Evolutionary conservation across 2,113 vertebrate species (phyloP).

Genomic region (Pavo muticus): DNA sequence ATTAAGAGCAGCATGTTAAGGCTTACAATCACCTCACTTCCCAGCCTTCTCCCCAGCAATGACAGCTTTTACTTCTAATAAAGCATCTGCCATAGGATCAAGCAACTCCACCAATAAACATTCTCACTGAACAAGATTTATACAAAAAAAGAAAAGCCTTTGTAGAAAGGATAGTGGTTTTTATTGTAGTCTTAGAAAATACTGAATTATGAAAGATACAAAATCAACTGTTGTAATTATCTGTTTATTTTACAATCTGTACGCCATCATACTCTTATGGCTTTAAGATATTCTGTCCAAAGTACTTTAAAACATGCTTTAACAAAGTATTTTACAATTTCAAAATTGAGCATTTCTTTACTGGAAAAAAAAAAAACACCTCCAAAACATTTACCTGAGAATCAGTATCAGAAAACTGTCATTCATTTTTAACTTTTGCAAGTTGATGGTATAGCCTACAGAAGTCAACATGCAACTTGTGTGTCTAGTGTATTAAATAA

Average conservation of each 20-base stretch:
- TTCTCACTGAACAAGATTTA: conserved; percentile 30
- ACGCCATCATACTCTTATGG: conserved; percentile 74
- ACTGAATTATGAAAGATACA: conserved; percentile 80
- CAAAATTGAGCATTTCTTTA: conserved; percentile 74
- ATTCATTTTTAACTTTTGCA: conserved; percentile 55
- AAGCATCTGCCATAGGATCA: background rate
- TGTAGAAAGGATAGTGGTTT: conserved; percentile 78
- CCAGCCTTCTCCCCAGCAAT: background rate
- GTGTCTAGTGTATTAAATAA: conserved; percentile 56
- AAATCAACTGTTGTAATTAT: conserved; percentile 76
- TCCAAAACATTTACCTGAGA: conserved; percentile 82
- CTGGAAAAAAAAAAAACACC: conserved; percentile 35
- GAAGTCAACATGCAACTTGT: conserved; percentile 62
- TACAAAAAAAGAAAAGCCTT: conserved; percentile 75
- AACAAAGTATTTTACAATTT: conserved; percentile 81
- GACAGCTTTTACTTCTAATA: background rate
- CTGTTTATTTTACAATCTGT: conserved; percentile 79
- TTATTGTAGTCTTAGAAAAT: conserved; percentile 83
- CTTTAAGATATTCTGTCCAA: conserved; percentile 73
- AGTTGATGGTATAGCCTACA: conserved; percentile 58
- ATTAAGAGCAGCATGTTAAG: background rate
- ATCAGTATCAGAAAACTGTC: conserved; percentile 66
- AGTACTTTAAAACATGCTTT: conserved; percentile 80
- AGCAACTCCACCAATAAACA: background rate
- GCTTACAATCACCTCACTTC: background rate